Evolutionary conservation across 1,140 invertebrate species (phyloP), one percentile per base, ranked within the genome.

Genomic region (Drosophila subpulchrella): DNA sequence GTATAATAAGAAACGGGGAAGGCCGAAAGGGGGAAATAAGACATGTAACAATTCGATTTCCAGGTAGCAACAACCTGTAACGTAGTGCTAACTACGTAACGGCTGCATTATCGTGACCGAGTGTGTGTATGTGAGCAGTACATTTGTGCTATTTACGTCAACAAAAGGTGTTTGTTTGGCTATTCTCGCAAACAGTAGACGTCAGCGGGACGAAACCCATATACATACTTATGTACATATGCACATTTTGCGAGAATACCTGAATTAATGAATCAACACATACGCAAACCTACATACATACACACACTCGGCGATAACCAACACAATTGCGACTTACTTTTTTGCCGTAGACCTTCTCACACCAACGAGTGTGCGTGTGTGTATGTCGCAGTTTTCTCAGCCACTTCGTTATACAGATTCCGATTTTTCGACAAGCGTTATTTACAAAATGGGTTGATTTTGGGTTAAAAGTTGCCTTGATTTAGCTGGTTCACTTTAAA

Each of bases 301-400:
- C 30, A 46, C 32, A 11, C 30, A 50, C 36, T 10, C 32, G 32
- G 38, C 47, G 39, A 68, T 68, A 47, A 79, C 80, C 41, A 83
- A 84, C 60, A 79, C 79, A 82, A 79, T 79, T 86, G 83, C 84
- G 76, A 89, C 84, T 88, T 89, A 89, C 84, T 84, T 78, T 84
- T 84, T 74, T 83, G 81, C 90, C 90, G 88, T 91, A 91, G 90
- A 91, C 88, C 88, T 88, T 89, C 85, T 83, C 77, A 75, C 83
- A 83, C 76, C 41, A 57, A 75, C 78, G 59, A 86, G 72, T 73
- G 77, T 83, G 63, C 83, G 61, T 74, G 66, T 74, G 27, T 88
- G 48, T 82, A 36, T 89, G 68, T 80, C 88, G 86, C 75, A 79
- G 83, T 81, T 81, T 77, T 78, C 68, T 74, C 78, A 74, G 76